Percentiles rank a stretch among this genome's conserved stretches.
Conservation (phyloP, 2,797 vertebrate species). For the Anguilla obscura region DNA sequence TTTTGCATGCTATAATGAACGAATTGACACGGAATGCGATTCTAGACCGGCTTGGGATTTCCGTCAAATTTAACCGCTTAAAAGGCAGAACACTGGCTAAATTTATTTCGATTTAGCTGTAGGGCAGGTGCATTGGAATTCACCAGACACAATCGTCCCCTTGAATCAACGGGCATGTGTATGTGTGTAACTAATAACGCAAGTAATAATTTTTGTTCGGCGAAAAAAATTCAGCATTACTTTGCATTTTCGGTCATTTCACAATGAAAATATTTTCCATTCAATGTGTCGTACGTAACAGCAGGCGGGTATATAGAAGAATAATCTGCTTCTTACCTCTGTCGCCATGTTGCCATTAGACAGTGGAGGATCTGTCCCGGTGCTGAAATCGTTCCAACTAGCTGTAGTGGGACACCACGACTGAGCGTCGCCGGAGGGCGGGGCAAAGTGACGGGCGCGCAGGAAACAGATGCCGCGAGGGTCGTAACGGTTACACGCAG, state of each 20-base stretch:
- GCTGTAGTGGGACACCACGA: constrained; percentile 62
- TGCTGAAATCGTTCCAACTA: constrained; percentile 54
- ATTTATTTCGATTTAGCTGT: not conserved
- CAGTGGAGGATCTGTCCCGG: constrained; percentile 64
- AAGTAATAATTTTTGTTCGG: not conserved
- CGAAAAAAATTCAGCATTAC: not conserved
- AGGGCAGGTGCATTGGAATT: not conserved
- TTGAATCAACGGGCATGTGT: not conserved
- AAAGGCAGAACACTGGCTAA: not conserved
- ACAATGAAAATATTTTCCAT: not conserved
- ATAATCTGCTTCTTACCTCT: constrained; percentile 67
- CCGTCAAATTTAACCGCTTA: not conserved
- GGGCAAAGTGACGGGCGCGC: constrained; percentile 45
- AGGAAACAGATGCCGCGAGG: constrained; percentile 33
- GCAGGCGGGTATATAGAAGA: not conserved
- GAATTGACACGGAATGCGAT: not conserved
- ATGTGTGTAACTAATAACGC: not conserved
- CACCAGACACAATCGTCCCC: not conserved
- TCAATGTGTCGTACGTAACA: not conserved
- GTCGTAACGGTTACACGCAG: constrained; percentile 35
- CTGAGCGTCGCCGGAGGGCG: constrained; percentile 44
- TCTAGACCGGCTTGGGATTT: not conserved
- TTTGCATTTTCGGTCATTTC: not conserved
- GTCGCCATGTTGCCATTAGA: constrained; percentile 72
- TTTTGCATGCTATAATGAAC: not conserved